A percentile compares a stretch with the other conserved stretches of the same genome.
Conservation (phyloP, 1,140 invertebrate species). For the Drosophila biarmipes region DNA sequence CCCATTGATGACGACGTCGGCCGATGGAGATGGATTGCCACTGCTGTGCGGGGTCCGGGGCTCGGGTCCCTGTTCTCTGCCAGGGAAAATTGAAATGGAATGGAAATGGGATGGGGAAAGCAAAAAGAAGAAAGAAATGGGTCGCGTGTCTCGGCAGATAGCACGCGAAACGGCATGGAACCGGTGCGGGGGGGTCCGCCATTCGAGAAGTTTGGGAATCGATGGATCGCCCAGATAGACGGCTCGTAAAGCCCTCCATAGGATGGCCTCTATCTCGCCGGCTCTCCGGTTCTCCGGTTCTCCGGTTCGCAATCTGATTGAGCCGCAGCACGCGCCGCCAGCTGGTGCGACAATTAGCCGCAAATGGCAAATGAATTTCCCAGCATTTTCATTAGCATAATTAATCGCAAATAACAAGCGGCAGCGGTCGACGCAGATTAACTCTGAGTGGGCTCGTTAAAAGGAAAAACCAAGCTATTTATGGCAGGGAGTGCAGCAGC, state of each 20-base stretch:
- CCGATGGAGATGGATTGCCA: conserved; percentile 35
- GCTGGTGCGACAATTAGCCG: conserved; percentile 69
- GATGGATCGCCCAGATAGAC: conserved; percentile 41
- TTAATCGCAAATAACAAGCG: conserved; percentile 55
- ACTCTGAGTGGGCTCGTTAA: not conserved
- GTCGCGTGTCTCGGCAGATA: conserved; percentile 52
- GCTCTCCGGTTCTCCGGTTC: conserved; percentile 9
- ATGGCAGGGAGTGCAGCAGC: too few species aligned
- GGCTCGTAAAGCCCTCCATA: too few species aligned
- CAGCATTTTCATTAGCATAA: conserved; percentile 68
- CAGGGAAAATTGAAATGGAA: conserved; percentile 14
- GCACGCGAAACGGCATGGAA: conserved; percentile 11
- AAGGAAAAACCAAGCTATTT: not conserved
- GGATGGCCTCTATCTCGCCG: not conserved
- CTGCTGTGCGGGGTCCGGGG: conserved; percentile 11
- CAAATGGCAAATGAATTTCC: conserved; percentile 74
- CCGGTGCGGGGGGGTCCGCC: conserved; percentile 1
- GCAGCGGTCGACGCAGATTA: not conserved
- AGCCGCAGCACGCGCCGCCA: conserved; percentile 20
- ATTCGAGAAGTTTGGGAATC: conserved; percentile 43
- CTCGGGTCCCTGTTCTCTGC: not conserved
- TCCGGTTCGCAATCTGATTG: conserved; percentile 49
- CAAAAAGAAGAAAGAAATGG: conserved; percentile 15
- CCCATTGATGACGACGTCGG: conserved; percentile 71
- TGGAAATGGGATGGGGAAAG: not conserved